Evolutionary conservation across 2,888 invertebrate genomes (phyloP).

Genomic region (Scrobipalpa costella): DNA sequence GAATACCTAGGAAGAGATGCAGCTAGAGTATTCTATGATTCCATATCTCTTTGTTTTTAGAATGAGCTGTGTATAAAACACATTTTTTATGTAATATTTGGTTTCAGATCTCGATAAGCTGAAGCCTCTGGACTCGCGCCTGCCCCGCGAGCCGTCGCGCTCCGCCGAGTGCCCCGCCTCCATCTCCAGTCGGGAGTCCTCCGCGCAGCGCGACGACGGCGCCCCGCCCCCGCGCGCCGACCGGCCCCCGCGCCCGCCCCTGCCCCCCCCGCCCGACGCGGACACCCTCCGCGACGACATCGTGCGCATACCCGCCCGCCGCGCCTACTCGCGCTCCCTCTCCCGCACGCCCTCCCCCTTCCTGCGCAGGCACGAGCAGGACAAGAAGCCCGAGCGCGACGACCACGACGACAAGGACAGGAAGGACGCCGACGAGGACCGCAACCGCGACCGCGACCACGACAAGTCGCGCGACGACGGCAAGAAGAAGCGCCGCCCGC

Average conservation of each 20-base stretch:
- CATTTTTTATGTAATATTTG: too few relatives aligned
- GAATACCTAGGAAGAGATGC: too few relatives aligned
- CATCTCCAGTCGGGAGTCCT: conserved; percentile 76
- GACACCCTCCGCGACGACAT: too few relatives aligned
- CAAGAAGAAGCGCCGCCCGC: conserved; percentile 78
- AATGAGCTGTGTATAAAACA: too few relatives aligned
- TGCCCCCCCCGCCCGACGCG: too few relatives aligned
- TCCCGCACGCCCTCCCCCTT: conserved; percentile 94
- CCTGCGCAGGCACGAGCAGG: conserved; percentile 85
- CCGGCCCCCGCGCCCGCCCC: too few relatives aligned
- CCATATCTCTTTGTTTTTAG: too few relatives aligned
- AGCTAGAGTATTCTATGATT: too few relatives aligned
- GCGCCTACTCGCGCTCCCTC: conserved; percentile 86
- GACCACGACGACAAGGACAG: conserved; percentile 43
- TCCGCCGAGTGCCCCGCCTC: conserved; percentile 66
- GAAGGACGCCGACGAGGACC: conserved; percentile 54
- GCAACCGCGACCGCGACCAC: conserved; percentile 47
- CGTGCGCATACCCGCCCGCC: conserved; percentile 60
- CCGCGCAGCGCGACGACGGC: conserved; percentile 67
- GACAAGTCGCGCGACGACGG: conserved; percentile 59
- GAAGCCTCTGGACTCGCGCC: conserved; percentile 64
- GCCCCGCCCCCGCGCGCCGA: too few relatives aligned
- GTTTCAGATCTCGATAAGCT: conserved; percentile 62
- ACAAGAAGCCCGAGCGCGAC: conserved; percentile 69
- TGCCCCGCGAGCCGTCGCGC: conserved; percentile 49